Conservation (phyloP, 2,113 vertebrate species). For the Bambusicola thoracicus region DNA sequence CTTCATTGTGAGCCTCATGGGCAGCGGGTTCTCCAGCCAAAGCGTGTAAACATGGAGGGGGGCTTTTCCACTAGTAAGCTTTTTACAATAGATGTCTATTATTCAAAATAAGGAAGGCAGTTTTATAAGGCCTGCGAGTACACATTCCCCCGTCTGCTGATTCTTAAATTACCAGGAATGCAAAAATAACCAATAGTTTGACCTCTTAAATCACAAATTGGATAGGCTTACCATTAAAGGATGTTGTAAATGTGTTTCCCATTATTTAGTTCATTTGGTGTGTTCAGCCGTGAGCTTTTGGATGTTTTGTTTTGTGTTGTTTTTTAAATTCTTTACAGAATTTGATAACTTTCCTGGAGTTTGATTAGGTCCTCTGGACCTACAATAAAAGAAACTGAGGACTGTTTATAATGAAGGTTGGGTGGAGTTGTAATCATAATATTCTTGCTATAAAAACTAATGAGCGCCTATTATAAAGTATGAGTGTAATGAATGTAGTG, state of each 20-base stretch:
- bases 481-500: background rate
- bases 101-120: slow-evolving; percentile 75
- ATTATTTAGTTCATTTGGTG: slow-evolving; percentile 82
- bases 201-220: slow-evolving; percentile 85
- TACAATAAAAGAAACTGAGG: slow-evolving; percentile 25
- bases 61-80: slow-evolving; percentile 55
- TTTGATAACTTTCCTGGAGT: slow-evolving; percentile 64
- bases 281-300: slow-evolving; percentile 74
- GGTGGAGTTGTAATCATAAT: background rate
- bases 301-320: slow-evolving; percentile 13
- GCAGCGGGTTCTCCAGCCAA: slow-evolving; percentile 33
- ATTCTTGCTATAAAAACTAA: background rate
- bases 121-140: slow-evolving; percentile 76
- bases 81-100: slow-evolving; percentile 72
- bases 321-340: slow-evolving; percentile 58
- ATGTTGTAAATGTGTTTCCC: slow-evolving; percentile 81
- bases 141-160: slow-evolving; percentile 72
- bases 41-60: slow-evolving; percentile 15
- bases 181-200: slow-evolving; percentile 80
- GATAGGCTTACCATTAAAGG: slow-evolving; percentile 78
- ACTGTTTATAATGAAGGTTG: slow-evolving; percentile 32
- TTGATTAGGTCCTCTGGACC: slow-evolving; percentile 57
- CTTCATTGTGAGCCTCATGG: slow-evolving; percentile 51
- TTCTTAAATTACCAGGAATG: slow-evolving; percentile 82
- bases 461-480: background rate